Evolutionary conservation across 1,140 invertebrate genomes (phyloP), one percentile per base, ranked within the genome.

Genomic region (Ruditapes philippinarum): DNA sequence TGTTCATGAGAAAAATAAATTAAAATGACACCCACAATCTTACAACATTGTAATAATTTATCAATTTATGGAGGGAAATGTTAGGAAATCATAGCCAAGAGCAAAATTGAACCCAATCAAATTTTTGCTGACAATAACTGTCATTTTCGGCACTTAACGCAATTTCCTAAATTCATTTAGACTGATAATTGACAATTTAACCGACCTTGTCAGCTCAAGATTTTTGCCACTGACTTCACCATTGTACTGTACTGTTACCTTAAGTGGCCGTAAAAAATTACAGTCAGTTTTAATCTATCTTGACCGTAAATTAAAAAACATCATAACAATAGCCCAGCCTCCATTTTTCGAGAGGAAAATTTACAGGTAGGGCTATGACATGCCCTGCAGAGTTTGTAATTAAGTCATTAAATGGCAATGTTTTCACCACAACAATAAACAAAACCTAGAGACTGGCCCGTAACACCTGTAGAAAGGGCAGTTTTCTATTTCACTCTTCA

Each of bases 341-440:
- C 65, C 33, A 31, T 70, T 70, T 70, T 70, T 70, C 33, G 65
- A 70, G 65, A 70, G 14, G 65, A 38, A 78, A 78, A 78, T 78
- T 78, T 78, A 78, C 74, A 78, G 74, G 74, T 78, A 78, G 14
- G 22, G 45, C 19, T 51, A 33, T 78, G 74, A 78, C 74, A 51
- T n/a, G 74, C 74, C 74, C 74, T 54, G 14, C 42, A 17, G 74
- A 33, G 45, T 51, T 49, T 78, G 74, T 78, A 54, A 78, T 78
- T 78, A 78, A 78, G 74, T 78, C 74, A 78, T 78, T 78, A 78
- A 78, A 78, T 54, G 19, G 74, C 25, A 78, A 45, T 31, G 28
- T 51, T 54, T 49, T 78, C 74, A 14, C 45, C 74, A 22, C 74
- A 78, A 78, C 28, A 78, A 78, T 78, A 78, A 78, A 78, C 74